A percentile compares a stretch with the other conserved stretches of the same genome.
These are phyloP conservation scores for Tylochromis polylepis DNA, from an alignment of 2,113 vertebrate species.

Conservation along the genomic window DNA sequence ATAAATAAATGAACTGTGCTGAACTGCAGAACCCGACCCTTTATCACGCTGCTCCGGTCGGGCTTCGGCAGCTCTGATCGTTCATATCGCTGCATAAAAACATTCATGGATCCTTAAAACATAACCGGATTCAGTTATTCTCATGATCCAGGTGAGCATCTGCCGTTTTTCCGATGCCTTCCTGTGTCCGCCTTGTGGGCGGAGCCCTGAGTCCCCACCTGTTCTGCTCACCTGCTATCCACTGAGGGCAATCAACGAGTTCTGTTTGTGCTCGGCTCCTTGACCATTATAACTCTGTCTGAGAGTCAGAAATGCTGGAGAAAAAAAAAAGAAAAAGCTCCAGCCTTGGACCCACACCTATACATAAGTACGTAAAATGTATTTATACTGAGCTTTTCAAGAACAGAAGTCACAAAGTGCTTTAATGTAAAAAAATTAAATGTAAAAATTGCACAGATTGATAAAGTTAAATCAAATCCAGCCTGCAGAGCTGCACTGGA, in stretches of 20 bases:
- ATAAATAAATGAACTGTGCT: constrained; percentile 61
- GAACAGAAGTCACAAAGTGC: neutral
- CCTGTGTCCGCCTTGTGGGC: neutral
- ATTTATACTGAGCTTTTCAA: neutral
- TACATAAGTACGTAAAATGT: neutral
- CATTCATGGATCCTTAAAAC: constrained; percentile 65
- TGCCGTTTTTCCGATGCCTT: neutral
- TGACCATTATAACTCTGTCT: too few relatives aligned
- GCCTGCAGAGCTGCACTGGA: neutral
- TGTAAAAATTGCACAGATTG: neutral
- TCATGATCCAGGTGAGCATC: neutral
- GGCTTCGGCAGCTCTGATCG: neutral
- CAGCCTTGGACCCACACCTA: neutral
- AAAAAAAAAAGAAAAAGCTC: neutral
- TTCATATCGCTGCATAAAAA: constrained; percentile 18
- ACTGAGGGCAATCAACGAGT: too few relatives aligned
- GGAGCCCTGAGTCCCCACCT: neutral
- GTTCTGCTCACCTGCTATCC: neutral
- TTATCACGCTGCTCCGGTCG: neutral
- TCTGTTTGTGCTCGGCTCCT: too few relatives aligned
- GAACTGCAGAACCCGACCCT: neutral
- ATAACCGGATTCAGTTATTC: neutral
- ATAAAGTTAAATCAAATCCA: neutral
- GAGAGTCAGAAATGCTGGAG: too few relatives aligned
- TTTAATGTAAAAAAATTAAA: neutral